phyloP scores from a whole-genome alignment of 1,140 invertebrate genomes.

The Temnothorax curvispinosus region DNA sequence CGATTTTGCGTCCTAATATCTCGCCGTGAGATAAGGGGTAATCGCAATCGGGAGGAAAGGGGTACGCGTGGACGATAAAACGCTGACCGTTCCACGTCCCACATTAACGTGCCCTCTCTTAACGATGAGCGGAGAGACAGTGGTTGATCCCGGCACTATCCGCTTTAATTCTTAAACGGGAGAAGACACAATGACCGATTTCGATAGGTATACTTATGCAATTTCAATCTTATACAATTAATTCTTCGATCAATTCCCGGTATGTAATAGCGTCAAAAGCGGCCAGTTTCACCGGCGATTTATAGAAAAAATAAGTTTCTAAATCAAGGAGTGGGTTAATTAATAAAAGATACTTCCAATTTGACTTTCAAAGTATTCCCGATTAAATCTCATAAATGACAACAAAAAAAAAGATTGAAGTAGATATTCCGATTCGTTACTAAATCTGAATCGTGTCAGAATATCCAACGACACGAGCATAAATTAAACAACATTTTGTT shows the following conservation, averaged over 20 bases:
- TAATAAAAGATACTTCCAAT: not conserved
- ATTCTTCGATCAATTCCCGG: not conserved
- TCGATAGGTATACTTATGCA: not conserved
- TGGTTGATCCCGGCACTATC: not conserved
- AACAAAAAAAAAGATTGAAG: not conserved
- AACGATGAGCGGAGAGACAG: not conserved
- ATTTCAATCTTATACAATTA: not conserved
- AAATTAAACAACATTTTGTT: not conserved
- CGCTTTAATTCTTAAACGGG: slow-evolving; percentile 1
- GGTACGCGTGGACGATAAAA: not conserved
- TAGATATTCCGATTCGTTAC: not conserved
- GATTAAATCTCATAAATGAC: not conserved
- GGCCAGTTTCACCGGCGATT: not conserved
- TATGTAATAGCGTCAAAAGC: not conserved
- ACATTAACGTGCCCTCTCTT: not conserved
- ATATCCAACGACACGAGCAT: not conserved
- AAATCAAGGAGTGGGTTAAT: not conserved
- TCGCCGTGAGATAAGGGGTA: slow-evolving; percentile 15
- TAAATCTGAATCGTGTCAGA: not conserved
- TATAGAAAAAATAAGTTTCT: not conserved
- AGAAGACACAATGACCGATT: not conserved
- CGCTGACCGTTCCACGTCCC: not conserved
- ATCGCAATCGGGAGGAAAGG: not conserved
- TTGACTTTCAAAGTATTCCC: not conserved
- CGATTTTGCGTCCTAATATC: slow-evolving; percentile 48